A percentile compares a stretch with the other conserved stretches of the same genome.
Conservation (phyloP, 1,140 invertebrate species). For the Euura lappo region DNA sequence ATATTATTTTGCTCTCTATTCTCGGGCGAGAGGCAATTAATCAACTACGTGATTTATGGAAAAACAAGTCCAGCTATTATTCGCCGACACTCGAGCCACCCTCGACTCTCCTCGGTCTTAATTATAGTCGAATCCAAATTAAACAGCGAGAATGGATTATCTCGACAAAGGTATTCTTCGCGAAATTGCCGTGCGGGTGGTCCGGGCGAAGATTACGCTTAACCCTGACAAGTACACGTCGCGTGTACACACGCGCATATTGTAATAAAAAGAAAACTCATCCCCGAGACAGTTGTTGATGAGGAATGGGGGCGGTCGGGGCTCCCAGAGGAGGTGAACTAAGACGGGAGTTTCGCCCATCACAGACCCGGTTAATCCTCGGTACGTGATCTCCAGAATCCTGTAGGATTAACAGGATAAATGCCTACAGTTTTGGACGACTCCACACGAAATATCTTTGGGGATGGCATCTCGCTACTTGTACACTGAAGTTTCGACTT, state of each 20-base stretch:
- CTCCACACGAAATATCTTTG: slow-evolving; percentile 14
- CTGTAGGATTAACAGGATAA: slow-evolving; percentile 21
- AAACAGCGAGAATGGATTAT: background rate
- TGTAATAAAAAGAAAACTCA: background rate
- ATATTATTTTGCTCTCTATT: too few relatives aligned
- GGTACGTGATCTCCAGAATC: slow-evolving; percentile 23
- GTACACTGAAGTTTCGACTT: background rate
- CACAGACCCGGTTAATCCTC: slow-evolving; percentile 16
- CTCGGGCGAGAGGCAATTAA: background rate
- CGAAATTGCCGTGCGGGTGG: background rate
- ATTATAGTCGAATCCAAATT: background rate
- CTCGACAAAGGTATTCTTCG: background rate
- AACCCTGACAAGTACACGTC: background rate
- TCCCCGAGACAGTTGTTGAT: slow-evolving; percentile 8
- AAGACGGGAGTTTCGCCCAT: slow-evolving; percentile 3
- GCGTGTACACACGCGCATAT: background rate
- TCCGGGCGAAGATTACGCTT: background rate
- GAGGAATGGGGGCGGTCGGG: background rate
- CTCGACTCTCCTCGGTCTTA: background rate
- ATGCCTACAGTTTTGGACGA: slow-evolving; percentile 9
- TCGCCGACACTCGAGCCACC: background rate
- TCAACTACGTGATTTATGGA: background rate
- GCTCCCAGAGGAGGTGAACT: background rate
- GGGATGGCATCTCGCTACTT: background rate
- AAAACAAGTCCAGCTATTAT: too few relatives aligned